Evolutionary conservation across 2,113 vertebrate genomes (phyloP), one percentile per base, ranked within the genome.

Genomic region (Trogon melanurus): DNA sequence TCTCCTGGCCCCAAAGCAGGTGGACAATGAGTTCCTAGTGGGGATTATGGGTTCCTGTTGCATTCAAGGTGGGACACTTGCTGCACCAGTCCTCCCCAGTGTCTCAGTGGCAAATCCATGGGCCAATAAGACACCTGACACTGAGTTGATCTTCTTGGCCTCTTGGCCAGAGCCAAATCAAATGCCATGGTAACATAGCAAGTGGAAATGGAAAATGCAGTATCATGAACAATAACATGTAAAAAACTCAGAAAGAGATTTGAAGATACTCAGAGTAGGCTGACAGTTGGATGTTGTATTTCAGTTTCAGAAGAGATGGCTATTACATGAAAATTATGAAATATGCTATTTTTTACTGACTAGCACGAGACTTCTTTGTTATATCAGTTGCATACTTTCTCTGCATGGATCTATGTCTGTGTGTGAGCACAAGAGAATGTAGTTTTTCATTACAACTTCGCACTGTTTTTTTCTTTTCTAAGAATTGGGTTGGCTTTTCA

Each of bases 271-370:
- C 36, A 36, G 79, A 94, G 92, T 60, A 96, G 65, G 66, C 73
- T 97, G 94, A 97, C 94, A 96, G 97, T 97, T 97, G 76, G 95
- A 83, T 88, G 70, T 62, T 95, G 95, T 89, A 92, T 94, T 96
- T 96, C 89, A 87, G 81, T 96, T 96, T 95, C 79, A 93, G 29
- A 97, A 96, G 95, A 96, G 79, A 95, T 89, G 89, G 85, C 64
- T 96, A 96, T 97, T 97, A 93, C 34, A 64, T 79, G 91, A 95
- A 96, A 95, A 69, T 65, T 94, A 93, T 90, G 95, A 96, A 97
- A 97, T 96, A 72, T 93, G 93, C 93, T 79, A 91, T 95, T 96
- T 96, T 97, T 91, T 90, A 87, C 81, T 51, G 70, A 26, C 79
- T 75, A 96, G 45, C 76, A 38, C 93, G 75, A 89, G 56, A 73